These are phyloP conservation scores for Pseudoips prasinana DNA, from an alignment of 2,888 invertebrate species.

Conservation along the genomic window DNA sequence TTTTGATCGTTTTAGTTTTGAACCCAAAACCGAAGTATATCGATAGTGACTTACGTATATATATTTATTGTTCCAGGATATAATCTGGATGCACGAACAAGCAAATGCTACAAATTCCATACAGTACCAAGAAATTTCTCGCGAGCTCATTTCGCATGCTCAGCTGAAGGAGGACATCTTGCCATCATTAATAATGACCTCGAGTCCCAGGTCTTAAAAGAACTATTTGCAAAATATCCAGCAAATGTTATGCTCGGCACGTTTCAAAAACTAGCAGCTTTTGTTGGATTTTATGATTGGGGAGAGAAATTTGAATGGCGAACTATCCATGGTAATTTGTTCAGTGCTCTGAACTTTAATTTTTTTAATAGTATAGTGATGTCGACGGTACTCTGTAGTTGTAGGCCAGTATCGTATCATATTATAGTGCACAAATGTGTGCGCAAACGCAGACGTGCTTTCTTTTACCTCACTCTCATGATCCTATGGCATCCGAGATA, in stretches of 20 bases:
- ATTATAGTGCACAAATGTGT: too few relatives aligned
- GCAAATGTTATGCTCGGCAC: constrained; percentile 8
- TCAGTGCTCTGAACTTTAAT: too few relatives aligned
- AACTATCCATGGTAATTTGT: constrained; percentile 34
- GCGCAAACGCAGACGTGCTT: too few relatives aligned
- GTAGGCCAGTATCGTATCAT: too few relatives aligned
- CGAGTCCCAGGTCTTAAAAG: constrained; percentile 35
- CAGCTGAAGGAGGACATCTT: constrained; percentile 50
- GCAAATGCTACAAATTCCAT: constrained; percentile 58
- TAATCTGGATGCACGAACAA: constrained; percentile 34
- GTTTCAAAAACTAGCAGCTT: constrained; percentile 31
- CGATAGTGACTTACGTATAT: too few relatives aligned
- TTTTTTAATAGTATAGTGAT: too few relatives aligned
- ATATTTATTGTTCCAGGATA: too few relatives aligned
- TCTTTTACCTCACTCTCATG: too few relatives aligned
- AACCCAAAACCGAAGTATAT: too few relatives aligned
- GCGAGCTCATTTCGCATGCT: constrained; percentile 47
- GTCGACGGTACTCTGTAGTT: too few relatives aligned
- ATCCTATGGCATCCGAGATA: too few relatives aligned
- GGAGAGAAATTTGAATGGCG: constrained; percentile 38
- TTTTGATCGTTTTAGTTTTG: too few relatives aligned
- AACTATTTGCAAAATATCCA: constrained; percentile 36
- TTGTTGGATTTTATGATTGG: constrained; percentile 44
- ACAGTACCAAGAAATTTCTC: constrained; percentile 40
- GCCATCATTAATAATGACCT: constrained; percentile 46